Evolutionary conservation across 2,113 vertebrate genomes (phyloP).

Genomic region (Hippocampus zosterae): DNA sequence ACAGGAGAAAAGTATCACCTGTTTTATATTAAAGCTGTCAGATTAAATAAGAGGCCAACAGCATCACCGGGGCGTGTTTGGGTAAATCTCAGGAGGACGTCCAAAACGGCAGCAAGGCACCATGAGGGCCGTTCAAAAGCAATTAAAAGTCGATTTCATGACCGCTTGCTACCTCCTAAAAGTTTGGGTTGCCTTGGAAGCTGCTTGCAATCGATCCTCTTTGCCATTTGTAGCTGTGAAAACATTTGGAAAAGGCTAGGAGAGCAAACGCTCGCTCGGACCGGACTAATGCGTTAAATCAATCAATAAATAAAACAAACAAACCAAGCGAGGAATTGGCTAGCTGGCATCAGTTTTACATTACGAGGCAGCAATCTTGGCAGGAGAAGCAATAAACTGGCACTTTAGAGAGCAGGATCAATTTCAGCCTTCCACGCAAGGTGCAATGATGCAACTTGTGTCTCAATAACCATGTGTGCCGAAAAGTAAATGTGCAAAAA

Average conservation of each 20-base stretch:
- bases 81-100: conserved; percentile 4
- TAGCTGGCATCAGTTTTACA: neutral
- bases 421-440: neutral
- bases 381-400: neutral
- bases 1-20: conserved; percentile 56
- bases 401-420: neutral
- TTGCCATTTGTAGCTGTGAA: neutral
- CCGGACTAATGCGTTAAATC: neutral
- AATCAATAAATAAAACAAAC: neutral
- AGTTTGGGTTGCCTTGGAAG: neutral
- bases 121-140: neutral
- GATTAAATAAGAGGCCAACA: conserved; percentile 64
- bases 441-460: neutral
- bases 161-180: conserved; percentile 5
- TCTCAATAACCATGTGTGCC: neutral
- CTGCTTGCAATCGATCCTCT: neutral
- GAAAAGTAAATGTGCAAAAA: neutral
- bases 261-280: neutral
- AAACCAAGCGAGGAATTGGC: neutral
- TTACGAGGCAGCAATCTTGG: conserved; percentile 1
- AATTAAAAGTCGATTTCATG: conserved; percentile 4
- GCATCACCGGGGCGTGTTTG: conserved; percentile 21
- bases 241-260: neutral
- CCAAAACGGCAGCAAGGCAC: conserved; percentile 1
- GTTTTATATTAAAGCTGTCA: conserved; percentile 67